phyloP scores from a whole-genome alignment of 2,113 vertebrate genomes.

The Archilochus colubris region DNA sequence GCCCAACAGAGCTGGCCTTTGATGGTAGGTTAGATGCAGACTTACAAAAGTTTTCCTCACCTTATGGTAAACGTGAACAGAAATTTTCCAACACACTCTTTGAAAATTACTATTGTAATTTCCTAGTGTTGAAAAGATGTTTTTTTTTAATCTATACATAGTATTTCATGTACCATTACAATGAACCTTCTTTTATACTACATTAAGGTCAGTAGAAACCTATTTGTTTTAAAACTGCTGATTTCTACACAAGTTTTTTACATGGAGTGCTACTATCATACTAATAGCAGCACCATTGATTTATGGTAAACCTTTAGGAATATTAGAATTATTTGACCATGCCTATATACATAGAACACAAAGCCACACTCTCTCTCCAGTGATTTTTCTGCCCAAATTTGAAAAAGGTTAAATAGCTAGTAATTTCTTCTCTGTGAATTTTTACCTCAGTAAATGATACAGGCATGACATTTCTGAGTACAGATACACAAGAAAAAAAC shows the following conservation, averaged over 20 bases:
- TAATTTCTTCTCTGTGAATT: background rate
- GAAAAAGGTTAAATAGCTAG: background rate
- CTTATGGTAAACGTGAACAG: background rate
- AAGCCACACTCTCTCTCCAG: background rate
- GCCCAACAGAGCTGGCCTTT: background rate
- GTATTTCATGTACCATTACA: background rate
- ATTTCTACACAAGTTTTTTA: background rate
- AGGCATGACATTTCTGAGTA: background rate
- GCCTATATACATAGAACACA: background rate
- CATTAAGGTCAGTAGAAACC: background rate
- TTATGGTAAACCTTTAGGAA: background rate
- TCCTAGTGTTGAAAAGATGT: background rate
- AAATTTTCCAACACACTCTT: background rate
- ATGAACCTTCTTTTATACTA: background rate
- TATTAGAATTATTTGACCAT: background rate
- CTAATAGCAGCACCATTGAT: background rate
- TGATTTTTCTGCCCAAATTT: background rate
- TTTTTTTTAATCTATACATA: background rate
- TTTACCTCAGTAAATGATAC: background rate
- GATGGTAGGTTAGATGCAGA: background rate
- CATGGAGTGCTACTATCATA: background rate
- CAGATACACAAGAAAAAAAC: slow-evolving; percentile 14
- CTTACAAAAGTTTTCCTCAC: background rate
- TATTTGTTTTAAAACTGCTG: background rate
- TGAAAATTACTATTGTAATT: background rate